A percentile compares a stretch with the other conserved stretches of the same genome.
These are phyloP conservation scores for Acanthornis magna DNA, from an alignment of 2,797 vertebrate species.

Conservation along the genomic window DNA sequence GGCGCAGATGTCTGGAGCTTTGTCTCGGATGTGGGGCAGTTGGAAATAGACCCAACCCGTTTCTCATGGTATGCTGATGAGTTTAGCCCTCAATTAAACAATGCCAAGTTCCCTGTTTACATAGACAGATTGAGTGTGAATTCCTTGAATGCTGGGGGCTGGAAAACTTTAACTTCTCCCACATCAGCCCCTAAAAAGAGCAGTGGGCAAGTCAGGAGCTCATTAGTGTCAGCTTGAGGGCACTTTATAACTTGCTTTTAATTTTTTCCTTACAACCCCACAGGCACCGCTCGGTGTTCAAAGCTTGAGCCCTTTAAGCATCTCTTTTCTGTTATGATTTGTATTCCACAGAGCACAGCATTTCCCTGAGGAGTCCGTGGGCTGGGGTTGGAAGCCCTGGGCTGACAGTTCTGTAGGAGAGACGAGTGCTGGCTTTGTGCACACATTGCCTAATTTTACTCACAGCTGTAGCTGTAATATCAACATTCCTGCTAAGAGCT, in stretches of 20 bases:
- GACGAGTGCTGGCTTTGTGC: neutral
- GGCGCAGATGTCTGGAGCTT: neutral
- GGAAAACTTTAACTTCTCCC: neutral
- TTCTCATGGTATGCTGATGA: neutral
- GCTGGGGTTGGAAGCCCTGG: neutral
- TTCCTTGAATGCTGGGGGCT: neutral
- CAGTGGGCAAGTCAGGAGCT: neutral
- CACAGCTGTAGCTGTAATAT: neutral
- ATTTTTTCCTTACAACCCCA: neutral
- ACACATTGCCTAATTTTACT: neutral
- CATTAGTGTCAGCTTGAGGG: neutral
- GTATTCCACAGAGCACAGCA: neutral
- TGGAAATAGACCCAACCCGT: neutral
- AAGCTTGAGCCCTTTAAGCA: neutral
- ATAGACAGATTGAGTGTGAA: neutral
- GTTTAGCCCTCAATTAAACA: neutral
- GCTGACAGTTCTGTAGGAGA: neutral
- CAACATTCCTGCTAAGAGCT: neutral
- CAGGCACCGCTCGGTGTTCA: accelerated
- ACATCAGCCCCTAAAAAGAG: neutral
- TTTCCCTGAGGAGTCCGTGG: neutral
- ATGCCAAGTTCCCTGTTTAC: neutral
- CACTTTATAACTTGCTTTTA: neutral
- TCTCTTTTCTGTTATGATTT: neutral
- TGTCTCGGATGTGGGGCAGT: neutral